Base-by-base conservation (phyloP, 2,113 vertebrate genomes). In the Thamnaconus septentrionalis region DNA sequence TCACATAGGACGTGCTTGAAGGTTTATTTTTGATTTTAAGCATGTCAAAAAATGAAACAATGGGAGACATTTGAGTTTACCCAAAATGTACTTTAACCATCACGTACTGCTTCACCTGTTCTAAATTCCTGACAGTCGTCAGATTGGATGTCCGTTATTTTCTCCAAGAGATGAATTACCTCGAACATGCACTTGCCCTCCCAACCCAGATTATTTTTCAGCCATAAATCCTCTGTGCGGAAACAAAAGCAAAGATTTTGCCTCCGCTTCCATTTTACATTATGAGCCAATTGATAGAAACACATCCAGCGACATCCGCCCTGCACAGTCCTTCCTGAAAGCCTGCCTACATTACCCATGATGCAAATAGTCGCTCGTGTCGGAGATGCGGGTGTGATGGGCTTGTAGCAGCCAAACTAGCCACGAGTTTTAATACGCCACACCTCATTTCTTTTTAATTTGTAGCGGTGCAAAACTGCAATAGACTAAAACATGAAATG, bases 21-120 rank as follows among this genome's bases (percentile, higher is more conserved):
- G n/a, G 4, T 53, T 69, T 73, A 81, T 76, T 70, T 83, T 85
- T 72, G 84, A 78, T 76, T 80, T 79, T 51, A 66, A 80, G 76
- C 67, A 65, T 56, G 71, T 73, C 65, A 47, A 56, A 31, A 31
- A 31, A 60, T 0, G 40, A 69, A 56, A 56, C 51, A 49, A 12
- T 48, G 41, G 61, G 57, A 76, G 62, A 74, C 58, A 46, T 77
- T 67, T 69, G 53, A 50, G 65, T 70, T 80, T 50, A 79, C 31
- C 64, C 4, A 60, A 65, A 79, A 71, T 66, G 66, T 60, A 75
- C 69, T 54, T 74, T 56, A 11, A 53, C 41, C 50, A 47, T 41
- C 70, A 46, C 59, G 12, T 11, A 42, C 40, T 10, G 8, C 4
- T 12, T 6, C 10, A 6, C 11, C 7, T 7, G 7, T 45, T 6